Conservation (phyloP, 2,888 invertebrate genomes). For the Masnerella sp. region DNA sequence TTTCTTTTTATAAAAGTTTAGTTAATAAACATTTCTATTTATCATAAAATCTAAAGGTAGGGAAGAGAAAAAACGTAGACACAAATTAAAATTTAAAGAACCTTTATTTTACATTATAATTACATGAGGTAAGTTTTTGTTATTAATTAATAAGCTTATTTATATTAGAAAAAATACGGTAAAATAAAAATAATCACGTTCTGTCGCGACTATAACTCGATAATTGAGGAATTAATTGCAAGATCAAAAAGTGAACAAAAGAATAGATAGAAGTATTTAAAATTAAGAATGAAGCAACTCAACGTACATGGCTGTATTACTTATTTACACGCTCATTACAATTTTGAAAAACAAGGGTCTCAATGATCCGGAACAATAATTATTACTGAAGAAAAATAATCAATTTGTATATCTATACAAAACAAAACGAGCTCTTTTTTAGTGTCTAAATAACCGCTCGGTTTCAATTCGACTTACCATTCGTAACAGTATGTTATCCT, state of each 20-base stretch:
- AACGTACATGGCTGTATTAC: slow-evolving; percentile 2
- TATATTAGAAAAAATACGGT: slow-evolving; percentile 34
- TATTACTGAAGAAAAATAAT: slow-evolving; percentile 5
- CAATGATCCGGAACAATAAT: slow-evolving; percentile 20
- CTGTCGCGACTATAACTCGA: background rate
- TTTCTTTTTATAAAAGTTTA: too few relatives aligned
- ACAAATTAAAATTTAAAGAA: slow-evolving; percentile 30
- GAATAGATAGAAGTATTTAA: slow-evolving; percentile 3
- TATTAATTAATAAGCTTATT: slow-evolving; percentile 12
- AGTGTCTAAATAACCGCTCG: slow-evolving; percentile 42
- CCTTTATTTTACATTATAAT: slow-evolving; percentile 44
- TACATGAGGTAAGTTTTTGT: slow-evolving; percentile 32
- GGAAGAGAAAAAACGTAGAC: too few relatives aligned
- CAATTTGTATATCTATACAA: slow-evolving; percentile 21
- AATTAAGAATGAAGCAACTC: background rate
- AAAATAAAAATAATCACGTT: slow-evolving; percentile 28
- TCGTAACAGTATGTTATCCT: slow-evolving; percentile 33
- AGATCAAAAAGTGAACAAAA: slow-evolving; percentile 11
- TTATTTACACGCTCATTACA: slow-evolving; percentile 30
- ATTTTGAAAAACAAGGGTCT: slow-evolving; percentile 26
- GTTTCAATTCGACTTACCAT: slow-evolving; percentile 51
- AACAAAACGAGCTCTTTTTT: slow-evolving; percentile 21
- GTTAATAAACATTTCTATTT: too few relatives aligned
- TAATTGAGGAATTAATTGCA: background rate
- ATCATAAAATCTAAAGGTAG: too few relatives aligned